Percentiles rank a stretch among this genome's conserved stretches.
Evolutionary conservation across 2,888 invertebrate genomes (phyloP).

Genomic region (Sphaerophoria taeniata): DNA sequence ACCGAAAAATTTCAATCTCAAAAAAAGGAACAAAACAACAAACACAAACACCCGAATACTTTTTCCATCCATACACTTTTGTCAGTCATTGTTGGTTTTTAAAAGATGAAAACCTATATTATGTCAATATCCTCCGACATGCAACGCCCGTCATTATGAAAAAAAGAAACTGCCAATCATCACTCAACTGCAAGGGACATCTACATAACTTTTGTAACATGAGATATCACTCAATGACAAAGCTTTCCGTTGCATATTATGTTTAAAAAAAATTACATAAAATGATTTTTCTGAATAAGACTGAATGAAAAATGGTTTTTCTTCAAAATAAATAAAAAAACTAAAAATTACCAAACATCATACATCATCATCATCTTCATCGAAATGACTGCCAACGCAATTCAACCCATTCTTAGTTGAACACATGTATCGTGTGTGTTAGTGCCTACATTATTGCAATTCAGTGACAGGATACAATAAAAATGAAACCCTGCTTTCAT

Average conservation of each 20-base stretch:
- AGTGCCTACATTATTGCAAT: slow-evolving; percentile 41
- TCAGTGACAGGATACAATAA: slow-evolving; percentile 38
- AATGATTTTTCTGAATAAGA: slow-evolving; percentile 7
- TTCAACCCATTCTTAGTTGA: slow-evolving; percentile 63
- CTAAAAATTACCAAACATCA: slow-evolving; percentile 60
- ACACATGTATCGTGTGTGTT: slow-evolving; percentile 43
- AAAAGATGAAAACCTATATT: slow-evolving; percentile 28
- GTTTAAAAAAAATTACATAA: slow-evolving; percentile 1
- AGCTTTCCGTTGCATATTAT: slow-evolving; percentile 55
- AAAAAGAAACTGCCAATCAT: slow-evolving; percentile 53
- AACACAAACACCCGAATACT: too few relatives aligned
- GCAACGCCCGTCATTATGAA: background rate
- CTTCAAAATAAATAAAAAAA: slow-evolving; percentile 5
- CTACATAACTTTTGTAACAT: slow-evolving; percentile 30
- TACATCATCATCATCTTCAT: slow-evolving; percentile 63
- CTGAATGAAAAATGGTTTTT: slow-evolving; percentile 65
- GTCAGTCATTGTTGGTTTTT: background rate
- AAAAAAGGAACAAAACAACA: too few relatives aligned
- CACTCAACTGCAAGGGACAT: slow-evolving; percentile 41
- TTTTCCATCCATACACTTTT: background rate
- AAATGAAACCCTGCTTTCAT: slow-evolving; percentile 46
- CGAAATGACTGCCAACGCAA: slow-evolving; percentile 13
- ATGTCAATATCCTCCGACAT: slow-evolving; percentile 18
- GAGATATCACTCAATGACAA: slow-evolving; percentile 56
- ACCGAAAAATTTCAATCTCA: too few relatives aligned